Percentiles rank a stretch among this genome's conserved stretches.
Evolutionary conservation across 2,113 vertebrate genomes (phyloP).

Genomic region (Gymnogyps californianus): DNA sequence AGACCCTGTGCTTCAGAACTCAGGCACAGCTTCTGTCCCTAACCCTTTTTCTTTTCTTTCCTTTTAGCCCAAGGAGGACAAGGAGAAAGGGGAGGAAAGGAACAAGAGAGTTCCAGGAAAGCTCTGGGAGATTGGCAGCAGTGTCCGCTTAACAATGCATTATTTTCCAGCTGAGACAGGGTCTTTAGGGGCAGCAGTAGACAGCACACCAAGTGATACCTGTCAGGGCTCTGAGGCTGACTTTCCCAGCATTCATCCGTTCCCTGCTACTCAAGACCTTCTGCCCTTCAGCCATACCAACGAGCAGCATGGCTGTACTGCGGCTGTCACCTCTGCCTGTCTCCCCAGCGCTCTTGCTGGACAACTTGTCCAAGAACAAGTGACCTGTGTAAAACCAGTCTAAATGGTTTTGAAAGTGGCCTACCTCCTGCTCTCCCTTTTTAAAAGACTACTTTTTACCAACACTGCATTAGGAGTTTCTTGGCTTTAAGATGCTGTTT

Average conservation of each 20-base stretch:
- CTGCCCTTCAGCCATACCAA: background rate
- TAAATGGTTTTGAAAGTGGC: background rate
- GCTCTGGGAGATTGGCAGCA: background rate
- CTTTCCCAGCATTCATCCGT: background rate
- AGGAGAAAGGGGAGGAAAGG: background rate
- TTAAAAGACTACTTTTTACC: background rate
- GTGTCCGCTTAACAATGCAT: accelerated
- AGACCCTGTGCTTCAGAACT: background rate
- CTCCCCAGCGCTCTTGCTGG: background rate
- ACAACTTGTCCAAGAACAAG: background rate
- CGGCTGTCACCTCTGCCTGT: background rate
- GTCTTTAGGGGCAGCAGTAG: background rate
- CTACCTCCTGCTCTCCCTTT: background rate
- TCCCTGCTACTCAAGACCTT: background rate
- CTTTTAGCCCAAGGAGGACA: background rate
- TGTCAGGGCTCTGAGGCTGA: background rate
- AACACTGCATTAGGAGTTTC: background rate
- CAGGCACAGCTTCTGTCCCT: background rate
- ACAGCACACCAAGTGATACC: background rate
- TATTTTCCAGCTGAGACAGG: background rate
- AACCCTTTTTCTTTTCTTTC: background rate
- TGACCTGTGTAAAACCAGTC: background rate
- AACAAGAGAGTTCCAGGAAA: background rate
- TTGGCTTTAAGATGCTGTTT: background rate
- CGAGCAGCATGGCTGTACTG: accelerated